These are phyloP conservation scores for Lethenteron reissneri DNA, from an alignment of 2,113 vertebrate species.

Conservation along the genomic window DNA sequence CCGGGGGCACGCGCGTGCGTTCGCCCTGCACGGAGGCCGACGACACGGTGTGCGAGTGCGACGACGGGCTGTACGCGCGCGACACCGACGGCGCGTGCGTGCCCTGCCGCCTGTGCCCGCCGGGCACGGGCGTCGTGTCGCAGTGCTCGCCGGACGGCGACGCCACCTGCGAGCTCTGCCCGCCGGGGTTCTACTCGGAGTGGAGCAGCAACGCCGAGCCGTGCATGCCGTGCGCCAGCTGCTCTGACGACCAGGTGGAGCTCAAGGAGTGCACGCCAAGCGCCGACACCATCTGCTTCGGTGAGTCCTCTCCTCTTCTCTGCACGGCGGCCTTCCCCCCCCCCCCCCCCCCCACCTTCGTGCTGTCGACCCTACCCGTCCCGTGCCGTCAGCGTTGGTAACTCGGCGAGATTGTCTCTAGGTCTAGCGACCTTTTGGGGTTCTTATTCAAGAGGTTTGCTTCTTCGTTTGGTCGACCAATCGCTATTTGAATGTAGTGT, in stretches of 20 bases:
- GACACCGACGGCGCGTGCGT: neutral
- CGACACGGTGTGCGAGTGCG: slow-evolving; percentile 5
- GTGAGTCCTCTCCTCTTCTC: neutral
- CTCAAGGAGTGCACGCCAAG: neutral
- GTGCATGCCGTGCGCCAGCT: slow-evolving; percentile 1
- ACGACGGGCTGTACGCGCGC: neutral
- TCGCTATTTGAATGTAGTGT: no score
- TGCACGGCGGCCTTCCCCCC: no score
- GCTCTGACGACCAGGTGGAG: neutral
- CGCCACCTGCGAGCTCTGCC: neutral
- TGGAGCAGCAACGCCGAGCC: neutral
- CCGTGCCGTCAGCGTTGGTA: no score
- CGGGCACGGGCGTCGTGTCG: neutral
- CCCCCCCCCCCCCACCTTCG: no score
- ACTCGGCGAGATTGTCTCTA: no score
- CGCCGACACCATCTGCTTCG: neutral
- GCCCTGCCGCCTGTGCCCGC: neutral
- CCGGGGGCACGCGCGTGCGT: neutral
- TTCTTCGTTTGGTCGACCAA: no score
- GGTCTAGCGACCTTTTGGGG: no score
- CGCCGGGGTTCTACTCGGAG: neutral
- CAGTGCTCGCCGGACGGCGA: slow-evolving; percentile 1
- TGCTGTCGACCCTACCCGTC: no score
- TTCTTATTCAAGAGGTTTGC: no score
- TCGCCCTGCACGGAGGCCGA: neutral